phyloP scores from a whole-genome alignment of 2,113 vertebrate species.

The Sphyrna mokarran region DNA sequence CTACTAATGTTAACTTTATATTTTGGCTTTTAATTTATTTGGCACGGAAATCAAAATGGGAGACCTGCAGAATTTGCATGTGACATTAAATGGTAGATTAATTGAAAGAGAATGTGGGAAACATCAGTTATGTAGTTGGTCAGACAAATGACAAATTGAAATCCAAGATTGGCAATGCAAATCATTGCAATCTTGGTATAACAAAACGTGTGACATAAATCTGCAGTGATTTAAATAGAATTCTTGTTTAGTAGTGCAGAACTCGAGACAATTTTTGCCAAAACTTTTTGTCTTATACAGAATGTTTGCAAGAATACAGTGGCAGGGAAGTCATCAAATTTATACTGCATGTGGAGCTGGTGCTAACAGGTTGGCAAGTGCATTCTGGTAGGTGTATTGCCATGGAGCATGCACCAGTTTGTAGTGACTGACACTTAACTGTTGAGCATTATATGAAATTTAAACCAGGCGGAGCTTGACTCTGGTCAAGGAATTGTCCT shows the following conservation, averaged over 20 bases:
- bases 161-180: neutral
- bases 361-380: no score
- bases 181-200: neutral
- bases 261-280: no score
- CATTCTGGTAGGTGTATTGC: no score
- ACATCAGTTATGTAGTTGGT: neutral
- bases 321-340: no score
- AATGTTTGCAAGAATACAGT: no score
- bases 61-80: neutral
- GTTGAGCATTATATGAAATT: no score
- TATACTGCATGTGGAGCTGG: no score
- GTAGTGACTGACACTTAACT: no score
- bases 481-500: no score
- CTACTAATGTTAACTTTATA: neutral
- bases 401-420: no score
- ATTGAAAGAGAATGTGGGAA: neutral
- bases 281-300: no score
- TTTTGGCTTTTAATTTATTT: neutral
- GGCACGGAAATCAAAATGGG: neutral
- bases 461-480: no score
- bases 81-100: neutral
- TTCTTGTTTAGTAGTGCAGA: neutral
- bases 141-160: neutral
- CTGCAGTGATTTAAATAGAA: neutral
- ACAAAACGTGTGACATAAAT: neutral